These are phyloP conservation scores for Anas capensis DNA, from an alignment of 2,797 vertebrate genomes.

Conservation along the genomic window DNA sequence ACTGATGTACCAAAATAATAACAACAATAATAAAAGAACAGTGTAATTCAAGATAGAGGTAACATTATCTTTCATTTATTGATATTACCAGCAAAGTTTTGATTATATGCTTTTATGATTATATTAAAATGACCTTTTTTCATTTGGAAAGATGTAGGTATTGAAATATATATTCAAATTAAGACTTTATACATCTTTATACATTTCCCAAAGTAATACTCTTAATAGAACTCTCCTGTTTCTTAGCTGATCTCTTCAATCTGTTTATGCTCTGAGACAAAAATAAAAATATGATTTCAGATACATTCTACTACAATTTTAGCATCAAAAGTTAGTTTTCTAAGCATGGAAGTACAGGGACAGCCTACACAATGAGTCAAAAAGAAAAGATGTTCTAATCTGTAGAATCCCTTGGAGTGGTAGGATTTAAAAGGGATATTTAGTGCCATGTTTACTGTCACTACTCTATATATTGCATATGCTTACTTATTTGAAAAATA, in stretches of 20 bases:
- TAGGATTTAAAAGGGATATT: background rate
- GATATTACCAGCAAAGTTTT: background rate
- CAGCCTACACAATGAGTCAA: background rate
- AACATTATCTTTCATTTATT: background rate
- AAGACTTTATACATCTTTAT: background rate
- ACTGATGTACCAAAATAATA: background rate
- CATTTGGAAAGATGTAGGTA: background rate
- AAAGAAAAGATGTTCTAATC: background rate
- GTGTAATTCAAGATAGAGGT: background rate
- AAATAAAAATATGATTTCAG: background rate
- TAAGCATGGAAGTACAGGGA: background rate
- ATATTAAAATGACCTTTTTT: background rate
- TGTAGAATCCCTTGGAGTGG: background rate
- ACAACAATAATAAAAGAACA: background rate
- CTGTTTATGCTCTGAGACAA: background rate
- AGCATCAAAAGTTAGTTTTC: background rate
- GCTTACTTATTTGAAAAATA: background rate
- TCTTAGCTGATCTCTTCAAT: background rate
- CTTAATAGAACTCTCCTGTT: background rate
- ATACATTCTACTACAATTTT: background rate
- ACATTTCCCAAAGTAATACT: background rate
- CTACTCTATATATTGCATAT: background rate
- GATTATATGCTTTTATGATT: background rate
- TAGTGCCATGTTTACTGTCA: background rate
- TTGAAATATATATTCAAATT: background rate